Evolutionary conservation across 2,113 vertebrate genomes (phyloP).

Genomic region (Tinamus guttatus): DNA sequence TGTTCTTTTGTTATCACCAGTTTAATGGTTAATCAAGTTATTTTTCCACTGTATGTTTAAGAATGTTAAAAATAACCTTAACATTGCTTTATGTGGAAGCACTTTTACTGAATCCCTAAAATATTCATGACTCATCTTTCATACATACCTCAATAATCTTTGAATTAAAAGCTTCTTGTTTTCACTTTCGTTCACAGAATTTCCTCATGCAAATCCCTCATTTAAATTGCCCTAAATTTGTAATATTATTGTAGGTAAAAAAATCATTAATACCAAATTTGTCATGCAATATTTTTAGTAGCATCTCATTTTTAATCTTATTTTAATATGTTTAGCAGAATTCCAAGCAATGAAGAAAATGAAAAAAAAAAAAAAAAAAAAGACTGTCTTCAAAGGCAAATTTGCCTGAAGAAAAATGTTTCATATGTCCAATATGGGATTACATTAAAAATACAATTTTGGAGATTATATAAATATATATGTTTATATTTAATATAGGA

Average conservation of each 20-base stretch:
- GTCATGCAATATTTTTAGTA: background rate
- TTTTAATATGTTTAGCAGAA: background rate
- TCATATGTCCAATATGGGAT: background rate
- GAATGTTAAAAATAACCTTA: background rate
- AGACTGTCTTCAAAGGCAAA: background rate
- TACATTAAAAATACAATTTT: background rate
- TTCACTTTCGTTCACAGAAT: background rate
- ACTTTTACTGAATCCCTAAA: background rate
- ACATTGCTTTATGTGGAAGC: background rate
- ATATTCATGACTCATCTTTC: background rate
- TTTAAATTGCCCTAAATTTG: background rate
- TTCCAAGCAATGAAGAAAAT: background rate
- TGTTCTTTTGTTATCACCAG: background rate
- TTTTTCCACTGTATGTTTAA: background rate
- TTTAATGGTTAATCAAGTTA: background rate
- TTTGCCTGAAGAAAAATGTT: background rate
- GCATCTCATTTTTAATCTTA: background rate
- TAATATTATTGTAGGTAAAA: background rate
- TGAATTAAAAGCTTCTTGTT: background rate
- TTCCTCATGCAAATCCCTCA: background rate
- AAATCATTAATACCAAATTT: background rate
- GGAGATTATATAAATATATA: background rate
- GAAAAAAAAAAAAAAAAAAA: background rate
- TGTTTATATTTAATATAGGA: background rate
- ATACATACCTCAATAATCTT: background rate